A percentile compares a stretch with the other conserved stretches of the same genome.
These are phyloP conservation scores for Eumacrocentrus americanus DNA, from an alignment of 2,888 invertebrate species.

Conservation along the genomic window DNA sequence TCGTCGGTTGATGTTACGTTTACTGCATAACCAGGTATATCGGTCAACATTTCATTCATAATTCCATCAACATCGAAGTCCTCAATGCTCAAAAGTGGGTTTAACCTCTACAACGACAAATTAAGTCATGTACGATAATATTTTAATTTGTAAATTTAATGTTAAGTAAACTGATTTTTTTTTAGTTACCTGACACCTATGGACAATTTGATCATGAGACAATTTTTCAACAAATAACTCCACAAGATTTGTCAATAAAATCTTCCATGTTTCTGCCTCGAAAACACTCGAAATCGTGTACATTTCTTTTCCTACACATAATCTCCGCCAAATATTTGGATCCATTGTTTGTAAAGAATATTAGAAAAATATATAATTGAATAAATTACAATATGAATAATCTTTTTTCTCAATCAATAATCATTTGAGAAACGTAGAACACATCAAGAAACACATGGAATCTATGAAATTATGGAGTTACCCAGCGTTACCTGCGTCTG, in stretches of 20 bases:
- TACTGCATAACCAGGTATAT: conserved; percentile 43
- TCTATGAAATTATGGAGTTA: no score
- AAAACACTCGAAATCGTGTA: conserved; percentile 5
- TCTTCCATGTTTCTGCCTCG: conserved; percentile 11
- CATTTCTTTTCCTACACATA: neutral
- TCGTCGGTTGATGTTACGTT: conserved; percentile 32
- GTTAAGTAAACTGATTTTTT: no score
- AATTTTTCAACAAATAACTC: conserved; percentile 14
- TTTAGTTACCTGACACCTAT: conserved; percentile 16
- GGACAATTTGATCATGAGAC: conserved; percentile 2
- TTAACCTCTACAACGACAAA: conserved; percentile 42
- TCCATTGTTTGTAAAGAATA: no score
- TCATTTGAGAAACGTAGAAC: neutral
- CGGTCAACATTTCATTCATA: conserved; percentile 41
- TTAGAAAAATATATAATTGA: no score
- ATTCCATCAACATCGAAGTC: conserved; percentile 39
- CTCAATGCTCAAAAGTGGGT: conserved; percentile 46
- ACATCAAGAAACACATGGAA: neutral
- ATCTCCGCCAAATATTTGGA: neutral
- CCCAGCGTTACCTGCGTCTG: no score
- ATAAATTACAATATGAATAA: no score
- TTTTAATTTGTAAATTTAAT: neutral
- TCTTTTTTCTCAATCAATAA: no score
- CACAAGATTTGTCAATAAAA: conserved; percentile 20
- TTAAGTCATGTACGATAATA: neutral